phyloP scores from a whole-genome alignment of 92 coral and sea anemone species.

The Actinernus sp. region DNA sequence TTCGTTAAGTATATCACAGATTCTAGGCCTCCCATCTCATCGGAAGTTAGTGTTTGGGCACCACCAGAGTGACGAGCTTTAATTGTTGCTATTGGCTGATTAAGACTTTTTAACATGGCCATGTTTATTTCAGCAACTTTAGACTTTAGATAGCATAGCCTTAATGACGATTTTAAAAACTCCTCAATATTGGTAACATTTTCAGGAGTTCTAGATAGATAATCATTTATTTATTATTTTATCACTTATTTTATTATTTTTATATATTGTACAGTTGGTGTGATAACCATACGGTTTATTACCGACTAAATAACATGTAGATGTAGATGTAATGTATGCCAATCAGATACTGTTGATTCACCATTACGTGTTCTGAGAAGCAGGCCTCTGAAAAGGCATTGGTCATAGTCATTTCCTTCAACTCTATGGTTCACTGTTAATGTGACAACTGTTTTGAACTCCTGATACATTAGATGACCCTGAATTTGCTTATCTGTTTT shows the following conservation, averaged over 20 bases:
- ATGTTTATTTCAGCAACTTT: constrained; percentile 65
- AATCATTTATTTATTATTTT: too few species aligned
- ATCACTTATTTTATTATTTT: too few species aligned
- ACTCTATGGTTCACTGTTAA: constrained; percentile 79
- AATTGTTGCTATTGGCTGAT: too few species aligned
- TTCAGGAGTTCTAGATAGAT: constrained; percentile 56
- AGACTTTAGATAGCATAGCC: constrained; percentile 38
- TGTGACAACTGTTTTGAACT: constrained; percentile 66
- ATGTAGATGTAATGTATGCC: constrained; percentile 61
- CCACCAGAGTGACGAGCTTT: too few species aligned
- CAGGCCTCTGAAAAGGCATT: constrained; percentile 48
- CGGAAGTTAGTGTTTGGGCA: constrained; percentile 56
- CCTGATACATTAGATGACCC: constrained; percentile 60
- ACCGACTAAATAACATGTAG: too few species aligned
- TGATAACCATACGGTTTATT: too few species aligned
- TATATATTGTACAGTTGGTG: too few species aligned
- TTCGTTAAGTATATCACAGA: too few species aligned
- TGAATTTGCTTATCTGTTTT: constrained; percentile 57
- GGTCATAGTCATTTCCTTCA: constrained; percentile 36
- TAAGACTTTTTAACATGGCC: too few species aligned
- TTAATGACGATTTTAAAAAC: constrained; percentile 30
- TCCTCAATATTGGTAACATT: constrained; percentile 30
- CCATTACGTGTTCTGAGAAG: constrained; percentile 67
- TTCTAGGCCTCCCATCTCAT: constrained; percentile 66
- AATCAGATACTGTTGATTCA: constrained; percentile 59